Conservation (phyloP, 2,888 invertebrate genomes). For the Nemapogon koenigi region DNA sequence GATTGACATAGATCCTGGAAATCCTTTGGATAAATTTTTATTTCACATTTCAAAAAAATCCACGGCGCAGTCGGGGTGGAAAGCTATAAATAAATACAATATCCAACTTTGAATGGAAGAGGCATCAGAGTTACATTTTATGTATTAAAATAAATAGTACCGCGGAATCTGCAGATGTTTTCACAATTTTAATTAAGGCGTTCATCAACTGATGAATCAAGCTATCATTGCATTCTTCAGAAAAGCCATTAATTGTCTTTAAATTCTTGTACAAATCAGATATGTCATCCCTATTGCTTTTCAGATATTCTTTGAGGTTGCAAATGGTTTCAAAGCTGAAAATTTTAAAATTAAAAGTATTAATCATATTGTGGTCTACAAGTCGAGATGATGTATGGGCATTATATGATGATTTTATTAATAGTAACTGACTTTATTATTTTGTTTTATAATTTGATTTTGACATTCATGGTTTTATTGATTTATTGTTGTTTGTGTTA, state of each 20-base stretch:
- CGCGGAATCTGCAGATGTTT: conserved; percentile 45
- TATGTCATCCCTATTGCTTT: conserved; percentile 57
- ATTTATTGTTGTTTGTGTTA: too few species aligned
- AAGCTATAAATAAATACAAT: not conserved
- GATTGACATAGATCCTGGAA: too few species aligned
- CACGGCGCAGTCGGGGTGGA: not conserved
- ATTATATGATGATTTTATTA: too few species aligned
- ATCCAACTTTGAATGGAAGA: not conserved
- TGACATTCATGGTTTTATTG: too few species aligned
- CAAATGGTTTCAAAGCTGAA: conserved; percentile 58
- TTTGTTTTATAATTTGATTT: too few species aligned
- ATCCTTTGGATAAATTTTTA: too few species aligned
- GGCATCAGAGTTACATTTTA: too few species aligned
- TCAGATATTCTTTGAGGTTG: conserved; percentile 58
- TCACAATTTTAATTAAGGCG: conserved; percentile 61
- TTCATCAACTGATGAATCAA: conserved; percentile 69
- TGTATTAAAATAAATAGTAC: conserved; percentile 24
- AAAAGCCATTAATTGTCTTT: conserved; percentile 61
- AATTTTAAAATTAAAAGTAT: conserved; percentile 15
- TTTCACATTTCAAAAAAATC: not conserved
- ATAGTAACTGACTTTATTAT: too few species aligned
- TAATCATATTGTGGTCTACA: not conserved
- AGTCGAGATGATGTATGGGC: conserved; percentile 1
- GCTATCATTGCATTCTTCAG: conserved; percentile 70
- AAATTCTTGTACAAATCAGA: conserved; percentile 58